Evolutionary conservation across 2,888 invertebrate genomes (phyloP), one percentile per base, ranked within the genome.

Genomic region (Drosophila neoperkinsi): DNA sequence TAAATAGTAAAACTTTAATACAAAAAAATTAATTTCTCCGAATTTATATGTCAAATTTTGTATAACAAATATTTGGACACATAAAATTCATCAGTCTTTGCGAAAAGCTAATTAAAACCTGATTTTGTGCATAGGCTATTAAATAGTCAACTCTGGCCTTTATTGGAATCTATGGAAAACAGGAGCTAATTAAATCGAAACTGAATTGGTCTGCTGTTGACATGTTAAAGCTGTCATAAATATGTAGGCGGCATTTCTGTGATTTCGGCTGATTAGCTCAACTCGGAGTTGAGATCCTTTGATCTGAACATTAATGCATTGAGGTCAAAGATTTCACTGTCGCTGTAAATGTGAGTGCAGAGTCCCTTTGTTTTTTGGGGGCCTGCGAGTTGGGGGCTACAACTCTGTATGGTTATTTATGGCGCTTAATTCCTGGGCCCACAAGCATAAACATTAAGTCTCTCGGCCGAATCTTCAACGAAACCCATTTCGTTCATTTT

Each of bases 391-490:
- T 59, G 53, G 56, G 65, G 66, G 16, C 71, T 59, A 49, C 34
- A 49, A 36, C 46, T 30, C 56, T 56, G 66, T n/a, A 28, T 53
- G 76, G 62, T 77, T 76, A 76, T 76, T 72, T 76, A 72, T 64
- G 77, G 77, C 64, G 73, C 67, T 64, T 68, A 65, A 78, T 78
- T 73, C 65, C 78, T 78, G 78, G 36, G n/a, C 34, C 63, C 57
- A 67, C 58, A 53, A 65, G 70, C 64, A 65, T 72, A 61, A 33
- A 49, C 57, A 58, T 65, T 58, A 46, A 57, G 50, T 50, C 57
- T 43, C 60, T 55, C 21, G 31, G 5, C 33, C 41, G 33, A 56
- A 52, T 66, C 59, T 60, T 66, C 28, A 62, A 58, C 64, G 53
- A 61, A 77, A 36, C 49, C 52, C 58, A 55, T 64, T 72, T 55